phyloP scores from a whole-genome alignment of 2,888 invertebrate species.

The Eupithecia pulchellata region DNA sequence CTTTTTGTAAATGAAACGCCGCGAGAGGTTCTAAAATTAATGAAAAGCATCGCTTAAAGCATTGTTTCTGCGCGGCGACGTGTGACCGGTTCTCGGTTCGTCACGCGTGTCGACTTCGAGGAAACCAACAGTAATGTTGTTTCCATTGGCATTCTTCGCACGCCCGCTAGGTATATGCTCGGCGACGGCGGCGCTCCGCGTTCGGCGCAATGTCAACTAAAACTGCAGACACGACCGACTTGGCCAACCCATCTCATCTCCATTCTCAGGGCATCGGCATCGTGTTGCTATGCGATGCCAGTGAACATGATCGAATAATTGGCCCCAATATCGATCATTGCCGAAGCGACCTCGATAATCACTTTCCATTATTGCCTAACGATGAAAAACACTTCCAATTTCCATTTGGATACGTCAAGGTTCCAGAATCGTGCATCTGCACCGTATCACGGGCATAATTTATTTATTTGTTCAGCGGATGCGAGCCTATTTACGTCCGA shows the following conservation, averaged over 20 bases:
- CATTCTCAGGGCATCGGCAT: constrained; percentile 49
- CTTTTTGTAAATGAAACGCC: constrained; percentile 62
- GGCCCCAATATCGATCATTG: constrained; percentile 53
- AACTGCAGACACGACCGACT: constrained; percentile 30
- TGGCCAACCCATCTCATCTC: constrained; percentile 59
- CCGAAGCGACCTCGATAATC: constrained; percentile 53
- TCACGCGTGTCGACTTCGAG: constrained; percentile 76
- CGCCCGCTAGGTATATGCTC: constrained; percentile 63
- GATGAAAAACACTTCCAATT: constrained; percentile 55
- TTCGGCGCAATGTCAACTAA: constrained; percentile 56
- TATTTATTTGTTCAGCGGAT: constrained; percentile 74
- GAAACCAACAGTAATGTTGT: constrained; percentile 79
- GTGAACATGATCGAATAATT: constrained; percentile 61
- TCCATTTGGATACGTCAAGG: constrained; percentile 59
- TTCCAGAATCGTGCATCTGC: constrained; percentile 61
- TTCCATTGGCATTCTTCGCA: constrained; percentile 78
- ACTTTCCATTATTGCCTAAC: constrained; percentile 65
- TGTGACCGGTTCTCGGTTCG: constrained; percentile 74
- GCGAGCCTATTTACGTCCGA: constrained; percentile 69
- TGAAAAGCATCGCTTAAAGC: constrained; percentile 73
- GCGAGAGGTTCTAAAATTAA: constrained; percentile 64
- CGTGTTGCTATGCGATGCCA: constrained; percentile 57
- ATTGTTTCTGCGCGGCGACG: constrained; percentile 76
- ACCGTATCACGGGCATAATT: constrained; percentile 67
- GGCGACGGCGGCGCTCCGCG: constrained; percentile 36